Percentiles rank a stretch among this genome's conserved stretches.
phyloP scores from a whole-genome alignment of 2,888 invertebrate genomes.

The Scrobipalpa costella region DNA sequence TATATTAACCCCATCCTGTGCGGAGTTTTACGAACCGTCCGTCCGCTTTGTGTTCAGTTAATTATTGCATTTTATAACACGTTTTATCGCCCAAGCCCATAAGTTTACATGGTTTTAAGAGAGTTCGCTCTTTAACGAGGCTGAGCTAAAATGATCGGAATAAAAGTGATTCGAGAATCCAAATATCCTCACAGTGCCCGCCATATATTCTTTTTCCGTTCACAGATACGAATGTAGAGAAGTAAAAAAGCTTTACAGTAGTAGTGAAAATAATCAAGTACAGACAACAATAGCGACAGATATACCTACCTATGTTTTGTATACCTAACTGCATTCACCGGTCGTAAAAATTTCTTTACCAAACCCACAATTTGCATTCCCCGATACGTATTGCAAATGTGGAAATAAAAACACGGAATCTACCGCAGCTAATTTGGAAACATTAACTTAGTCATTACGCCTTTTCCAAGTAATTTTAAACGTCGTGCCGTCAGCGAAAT shows the following conservation, averaged over 20 bases:
- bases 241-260: neutral
- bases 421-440: constrained; percentile 33
- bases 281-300: constrained; percentile 5
- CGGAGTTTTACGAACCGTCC: constrained; percentile 44
- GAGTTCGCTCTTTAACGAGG: neutral
- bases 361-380: constrained; percentile 41
- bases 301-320: constrained; percentile 2
- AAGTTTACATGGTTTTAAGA: constrained; percentile 4
- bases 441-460: constrained; percentile 28
- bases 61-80: constrained; percentile 45
- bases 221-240: neutral
- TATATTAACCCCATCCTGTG: constrained; percentile 35
- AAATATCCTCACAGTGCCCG: too few species aligned
- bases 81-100: constrained; percentile 3
- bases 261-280: neutral
- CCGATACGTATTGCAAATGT: constrained; percentile 34
- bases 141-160: neutral
- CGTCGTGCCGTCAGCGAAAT: constrained; percentile 9
- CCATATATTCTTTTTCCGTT: neutral
- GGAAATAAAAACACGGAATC: constrained; percentile 24
- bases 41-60: constrained; percentile 42
- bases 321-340: neutral
- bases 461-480: constrained; percentile 23
- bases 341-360: constrained; percentile 30
- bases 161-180: neutral